These are phyloP conservation scores for Haplochromis burtoni DNA, from an alignment of 2,113 vertebrate genomes.

Conservation along the genomic window DNA sequence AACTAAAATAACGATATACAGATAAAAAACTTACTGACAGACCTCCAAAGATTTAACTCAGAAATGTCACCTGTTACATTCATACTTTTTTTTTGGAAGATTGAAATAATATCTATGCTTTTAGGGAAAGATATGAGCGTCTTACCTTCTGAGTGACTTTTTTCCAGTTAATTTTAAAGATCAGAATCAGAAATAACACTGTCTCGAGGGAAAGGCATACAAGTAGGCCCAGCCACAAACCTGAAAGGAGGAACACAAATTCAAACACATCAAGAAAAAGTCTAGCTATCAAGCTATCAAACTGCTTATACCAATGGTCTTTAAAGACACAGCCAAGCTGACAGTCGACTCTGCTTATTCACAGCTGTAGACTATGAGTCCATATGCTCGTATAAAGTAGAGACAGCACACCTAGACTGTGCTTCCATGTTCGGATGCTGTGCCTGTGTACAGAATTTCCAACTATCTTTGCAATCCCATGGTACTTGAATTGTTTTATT, in stretches of 20 bases:
- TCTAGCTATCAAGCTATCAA: neutral
- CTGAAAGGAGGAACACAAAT: conserved; percentile 48
- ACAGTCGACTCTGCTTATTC: neutral
- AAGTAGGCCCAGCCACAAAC: conserved; percentile 81
- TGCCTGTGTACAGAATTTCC: neutral
- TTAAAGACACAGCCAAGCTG: neutral
- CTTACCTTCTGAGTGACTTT: conserved; percentile 78
- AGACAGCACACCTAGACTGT: neutral
- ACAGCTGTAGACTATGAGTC: neutral
- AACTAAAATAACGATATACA: neutral
- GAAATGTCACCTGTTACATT: neutral
- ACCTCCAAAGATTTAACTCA: neutral
- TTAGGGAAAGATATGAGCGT: neutral
- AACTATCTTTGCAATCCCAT: fast-evolving
- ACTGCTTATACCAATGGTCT: neutral
- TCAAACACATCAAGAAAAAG: neutral
- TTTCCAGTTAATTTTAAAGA: conserved; percentile 81
- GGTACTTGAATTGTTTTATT: neutral
- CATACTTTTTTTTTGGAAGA: neutral
- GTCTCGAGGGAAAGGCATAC: conserved; percentile 65
- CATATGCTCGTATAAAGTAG: neutral
- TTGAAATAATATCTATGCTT: too few relatives aligned
- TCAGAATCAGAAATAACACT: conserved; percentile 70
- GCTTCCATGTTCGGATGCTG: neutral
- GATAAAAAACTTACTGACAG: neutral